Percentiles rank a stretch among this genome's conserved stretches.
Conservation (phyloP, 2,797 vertebrate species). For the Iguana delicatissima region DNA sequence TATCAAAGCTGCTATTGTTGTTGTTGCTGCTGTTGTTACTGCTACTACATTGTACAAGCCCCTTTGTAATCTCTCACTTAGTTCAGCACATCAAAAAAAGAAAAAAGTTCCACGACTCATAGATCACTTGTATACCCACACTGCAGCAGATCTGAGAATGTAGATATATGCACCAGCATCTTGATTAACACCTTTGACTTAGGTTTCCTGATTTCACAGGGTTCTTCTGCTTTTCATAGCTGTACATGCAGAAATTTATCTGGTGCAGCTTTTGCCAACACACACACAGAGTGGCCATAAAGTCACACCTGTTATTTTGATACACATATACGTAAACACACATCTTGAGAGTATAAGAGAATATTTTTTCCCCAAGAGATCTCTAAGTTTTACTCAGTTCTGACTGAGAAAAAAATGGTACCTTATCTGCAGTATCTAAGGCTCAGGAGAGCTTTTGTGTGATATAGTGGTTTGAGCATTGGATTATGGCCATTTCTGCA, state of each 20-base stretch:
- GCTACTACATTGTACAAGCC: not conserved
- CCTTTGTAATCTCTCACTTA: not conserved
- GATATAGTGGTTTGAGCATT: too few relatives aligned
- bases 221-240: not conserved
- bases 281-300: too few relatives aligned
- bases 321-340: too few relatives aligned
- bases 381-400: too few relatives aligned
- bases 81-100: not conserved
- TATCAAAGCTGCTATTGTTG: slow-evolving; percentile 21
- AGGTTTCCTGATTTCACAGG: not conserved
- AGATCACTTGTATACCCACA: not conserved
- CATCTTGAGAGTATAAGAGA: too few relatives aligned
- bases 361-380: too few relatives aligned
- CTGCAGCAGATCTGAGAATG: not conserved
- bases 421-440: too few relatives aligned
- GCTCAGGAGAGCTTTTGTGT: too few relatives aligned
- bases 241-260: not conserved
- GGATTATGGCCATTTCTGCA: too few relatives aligned
- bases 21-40: not conserved
- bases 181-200: not conserved
- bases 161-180: too few relatives aligned
- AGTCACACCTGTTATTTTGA: too few relatives aligned
- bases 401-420: too few relatives aligned
- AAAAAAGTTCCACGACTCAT: not conserved
- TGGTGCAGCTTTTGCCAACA: not conserved